A percentile compares a stretch with the other conserved stretches of the same genome.
phyloP scores from a whole-genome alignment of 2,888 invertebrate genomes.

The Oligia fasciuncula region DNA sequence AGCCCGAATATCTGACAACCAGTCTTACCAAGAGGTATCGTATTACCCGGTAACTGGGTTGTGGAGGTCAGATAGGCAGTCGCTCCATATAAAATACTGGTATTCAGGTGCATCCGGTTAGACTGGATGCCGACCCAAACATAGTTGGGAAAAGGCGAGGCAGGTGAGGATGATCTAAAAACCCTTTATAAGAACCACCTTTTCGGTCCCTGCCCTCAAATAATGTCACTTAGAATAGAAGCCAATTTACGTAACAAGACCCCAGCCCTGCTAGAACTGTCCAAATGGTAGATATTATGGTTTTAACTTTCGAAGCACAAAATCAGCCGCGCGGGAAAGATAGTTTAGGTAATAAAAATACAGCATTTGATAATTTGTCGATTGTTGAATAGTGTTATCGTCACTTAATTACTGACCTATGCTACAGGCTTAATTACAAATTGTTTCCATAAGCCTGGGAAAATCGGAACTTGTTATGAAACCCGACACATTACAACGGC shows the following conservation, averaged over 20 bases:
- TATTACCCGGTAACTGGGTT: no score
- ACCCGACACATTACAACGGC: constrained; percentile 30
- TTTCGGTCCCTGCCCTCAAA: background rate
- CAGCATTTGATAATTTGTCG: constrained; percentile 22
- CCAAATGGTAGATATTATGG: background rate
- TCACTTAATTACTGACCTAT: constrained; percentile 46
- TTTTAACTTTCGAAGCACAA: background rate
- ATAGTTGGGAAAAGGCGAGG: no score
- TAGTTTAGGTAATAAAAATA: constrained; percentile 11
- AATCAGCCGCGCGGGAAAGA: constrained; percentile 10
- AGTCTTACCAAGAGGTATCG: no score
- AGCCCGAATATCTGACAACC: no score
- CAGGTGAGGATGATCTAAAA: no score
- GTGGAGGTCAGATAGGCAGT: no score
- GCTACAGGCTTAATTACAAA: constrained; percentile 33
- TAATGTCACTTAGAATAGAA: background rate
- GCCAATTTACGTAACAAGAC: background rate
- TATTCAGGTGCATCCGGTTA: no score
- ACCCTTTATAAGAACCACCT: background rate
- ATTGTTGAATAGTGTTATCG: constrained; percentile 34
- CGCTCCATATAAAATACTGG: no score
- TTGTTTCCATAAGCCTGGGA: constrained; percentile 44
- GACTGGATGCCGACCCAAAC: no score
- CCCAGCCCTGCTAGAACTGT: background rate
- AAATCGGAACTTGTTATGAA: constrained; percentile 48